phyloP scores from a whole-genome alignment of 2,797 vertebrate species.

The Ptychobarbus kaznakovi region DNA sequence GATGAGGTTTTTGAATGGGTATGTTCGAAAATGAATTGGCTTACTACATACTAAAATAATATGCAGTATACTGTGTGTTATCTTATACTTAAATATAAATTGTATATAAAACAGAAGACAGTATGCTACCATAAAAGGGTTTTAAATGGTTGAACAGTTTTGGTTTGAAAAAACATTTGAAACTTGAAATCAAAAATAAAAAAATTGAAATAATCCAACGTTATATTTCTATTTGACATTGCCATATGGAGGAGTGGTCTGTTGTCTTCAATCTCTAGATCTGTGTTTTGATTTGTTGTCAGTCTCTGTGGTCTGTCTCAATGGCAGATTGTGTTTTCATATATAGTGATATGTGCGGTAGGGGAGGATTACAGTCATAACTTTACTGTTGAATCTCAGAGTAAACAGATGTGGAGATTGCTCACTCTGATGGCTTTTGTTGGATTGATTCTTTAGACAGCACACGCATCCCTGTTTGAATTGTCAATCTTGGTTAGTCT shows the following conservation, averaged over 20 bases:
- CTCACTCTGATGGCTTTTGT: conserved; percentile 38
- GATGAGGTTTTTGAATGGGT: background rate
- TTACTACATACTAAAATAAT: background rate
- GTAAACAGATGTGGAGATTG: conserved; percentile 49
- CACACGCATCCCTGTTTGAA: conserved; percentile 26
- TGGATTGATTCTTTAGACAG: conserved; percentile 19
- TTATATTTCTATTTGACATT: conserved; percentile 62
- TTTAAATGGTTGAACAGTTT: conserved; percentile 63
- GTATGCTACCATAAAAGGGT: background rate
- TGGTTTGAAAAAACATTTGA: background rate
- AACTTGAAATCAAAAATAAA: background rate
- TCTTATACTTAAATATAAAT: background rate
- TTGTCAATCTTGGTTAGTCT: conserved; percentile 44
- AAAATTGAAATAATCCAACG: background rate
- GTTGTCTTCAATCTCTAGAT: conserved; percentile 56
- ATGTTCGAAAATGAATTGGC: background rate
- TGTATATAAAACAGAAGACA: background rate
- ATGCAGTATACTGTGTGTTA: background rate
- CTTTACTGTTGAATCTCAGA: conserved; percentile 57
- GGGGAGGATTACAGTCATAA: conserved; percentile 69
- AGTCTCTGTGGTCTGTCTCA: conserved; percentile 54
- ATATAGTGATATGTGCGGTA: conserved; percentile 69
- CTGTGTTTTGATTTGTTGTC: conserved; percentile 62
- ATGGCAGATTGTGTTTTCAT: conserved; percentile 63
- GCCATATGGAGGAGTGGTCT: conserved; percentile 43